Base-by-base conservation (phyloP, 2,113 vertebrate genomes). In the Nothocercus julius region DNA sequence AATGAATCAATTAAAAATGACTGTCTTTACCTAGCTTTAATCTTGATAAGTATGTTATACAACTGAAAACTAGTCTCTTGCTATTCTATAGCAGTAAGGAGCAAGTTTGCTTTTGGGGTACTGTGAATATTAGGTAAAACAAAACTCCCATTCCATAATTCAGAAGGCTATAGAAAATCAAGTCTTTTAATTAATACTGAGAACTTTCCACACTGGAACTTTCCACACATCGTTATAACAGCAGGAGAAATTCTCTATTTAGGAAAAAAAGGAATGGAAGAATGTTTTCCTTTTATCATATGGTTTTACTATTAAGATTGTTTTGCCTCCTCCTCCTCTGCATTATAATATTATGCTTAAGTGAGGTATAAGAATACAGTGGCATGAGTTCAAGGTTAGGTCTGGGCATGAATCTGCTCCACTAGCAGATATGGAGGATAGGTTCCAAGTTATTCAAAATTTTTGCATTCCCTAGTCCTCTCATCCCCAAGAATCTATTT, bases 291-390 rank as follows among this genome's bases (percentile, higher is more conserved):
- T 62, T 86, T 86, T 66, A 9, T 4, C 42, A 4, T 14, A 34
- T 58, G 3, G 3, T 66, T 90, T 49, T 92, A 5, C 4, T 40
- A 6, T 58, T 40, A 44, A 62, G 73, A 74, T 66, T 77, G 69
- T 5, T 8, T 24, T 81, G 61, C 13, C 17, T 47, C 9, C 1
- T 49, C 86, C 74, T 24, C 22, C 11, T n/a, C 44, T 72, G 21
- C 20, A 61, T n/a, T 28, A 34, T 1, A 2, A 34, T 53, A 18
- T 11, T 28, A 3, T 45, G 40, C 4, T 64, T 53, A 74, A 8
- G 2, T 49, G 27, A 47, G 21, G 0, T 64, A 27, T 70, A 63
- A 81, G n/a, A 59, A 30, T 0, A 0, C 27, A 24, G 1, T 32
- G 18, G 28, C 51, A 7, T 17, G 44, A 77, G 2, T 58, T 81